These are phyloP conservation scores for Achroia grisella DNA, from an alignment of 1,140 invertebrate species.

Conservation along the genomic window DNA sequence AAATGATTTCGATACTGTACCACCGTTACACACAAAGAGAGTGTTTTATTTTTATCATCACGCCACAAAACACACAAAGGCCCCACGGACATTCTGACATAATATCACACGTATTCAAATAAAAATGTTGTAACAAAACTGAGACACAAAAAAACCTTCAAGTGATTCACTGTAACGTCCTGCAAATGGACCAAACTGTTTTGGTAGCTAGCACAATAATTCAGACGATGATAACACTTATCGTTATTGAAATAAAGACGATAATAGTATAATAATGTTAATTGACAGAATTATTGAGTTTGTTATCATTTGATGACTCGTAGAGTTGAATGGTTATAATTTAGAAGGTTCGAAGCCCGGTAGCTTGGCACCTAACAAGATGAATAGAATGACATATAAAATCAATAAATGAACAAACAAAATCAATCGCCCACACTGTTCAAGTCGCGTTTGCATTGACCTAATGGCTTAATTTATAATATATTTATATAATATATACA, in stretches of 20 bases:
- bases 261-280: conserved; percentile 1
- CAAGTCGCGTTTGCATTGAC: conserved; percentile 29
- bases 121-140: conserved; percentile 39
- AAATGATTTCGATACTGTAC: not conserved
- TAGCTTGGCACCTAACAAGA: conserved; percentile 44
- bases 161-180: conserved; percentile 56
- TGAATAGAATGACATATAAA: conserved; percentile 48
- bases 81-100: conserved; percentile 42
- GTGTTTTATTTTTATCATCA: conserved; percentile 46
- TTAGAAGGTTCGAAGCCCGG: conserved; percentile 43
- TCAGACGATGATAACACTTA: conserved; percentile 16
- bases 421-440: conserved; percentile 47
- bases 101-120: conserved; percentile 48
- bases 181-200: conserved; percentile 12
- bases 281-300: conserved; percentile 9
- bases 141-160: conserved; percentile 28
- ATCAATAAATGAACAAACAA: conserved; percentile 52
- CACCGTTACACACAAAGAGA: conserved; percentile 44
- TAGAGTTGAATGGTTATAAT: conserved; percentile 40
- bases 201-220: conserved; percentile 6
- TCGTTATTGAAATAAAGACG: conserved; percentile 23
- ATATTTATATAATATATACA: not conserved
- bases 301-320: conserved; percentile 36
- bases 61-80: conserved; percentile 31
- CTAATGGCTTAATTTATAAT: not conserved